A percentile compares a stretch with the other conserved stretches of the same genome.
Conservation (phyloP, 2,888 invertebrate species). For the Pelosia muscerda region DNA sequence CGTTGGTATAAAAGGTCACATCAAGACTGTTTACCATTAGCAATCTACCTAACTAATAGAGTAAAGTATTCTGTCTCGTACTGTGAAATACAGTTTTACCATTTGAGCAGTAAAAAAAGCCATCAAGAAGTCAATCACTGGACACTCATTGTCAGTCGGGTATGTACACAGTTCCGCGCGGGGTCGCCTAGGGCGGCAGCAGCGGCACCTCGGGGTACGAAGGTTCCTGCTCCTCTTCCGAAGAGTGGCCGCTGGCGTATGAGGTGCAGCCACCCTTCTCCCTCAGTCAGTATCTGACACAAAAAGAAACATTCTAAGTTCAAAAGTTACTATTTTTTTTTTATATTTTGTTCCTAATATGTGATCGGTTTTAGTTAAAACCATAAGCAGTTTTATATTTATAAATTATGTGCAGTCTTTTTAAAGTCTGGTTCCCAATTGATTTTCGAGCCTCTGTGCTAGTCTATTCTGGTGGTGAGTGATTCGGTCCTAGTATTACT, state of each 20-base stretch:
- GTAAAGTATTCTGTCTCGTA: not conserved
- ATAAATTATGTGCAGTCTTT: too few relatives aligned
- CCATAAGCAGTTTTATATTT: too few relatives aligned
- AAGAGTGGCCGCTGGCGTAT: slow-evolving; percentile 78
- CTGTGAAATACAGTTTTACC: slow-evolving; percentile 4
- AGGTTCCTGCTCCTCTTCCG: slow-evolving; percentile 73
- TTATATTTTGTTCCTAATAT: too few relatives aligned
- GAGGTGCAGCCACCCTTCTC: slow-evolving; percentile 79
- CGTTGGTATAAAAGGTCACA: too few relatives aligned
- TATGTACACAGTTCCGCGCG: slow-evolving; percentile 24
- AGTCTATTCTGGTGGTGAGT: too few relatives aligned
- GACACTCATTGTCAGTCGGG: slow-evolving; percentile 22
- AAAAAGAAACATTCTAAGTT: slow-evolving; percentile 18
- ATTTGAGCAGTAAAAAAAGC: slow-evolving; percentile 36
- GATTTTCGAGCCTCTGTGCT: too few relatives aligned
- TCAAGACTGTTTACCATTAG: too few relatives aligned
- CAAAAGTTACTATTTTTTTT: too few relatives aligned
- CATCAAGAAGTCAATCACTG: slow-evolving; percentile 30
- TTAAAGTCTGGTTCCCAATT: too few relatives aligned
- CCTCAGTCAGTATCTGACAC: slow-evolving; percentile 80
- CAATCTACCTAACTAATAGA: too few relatives aligned
- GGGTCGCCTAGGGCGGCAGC: slow-evolving; percentile 57
- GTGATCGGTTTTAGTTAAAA: too few relatives aligned
- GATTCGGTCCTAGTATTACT: too few relatives aligned
- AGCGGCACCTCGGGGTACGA: slow-evolving; percentile 74